phyloP scores from a whole-genome alignment of 2,797 vertebrate genomes.

The Lophotriccus pileatus region DNA sequence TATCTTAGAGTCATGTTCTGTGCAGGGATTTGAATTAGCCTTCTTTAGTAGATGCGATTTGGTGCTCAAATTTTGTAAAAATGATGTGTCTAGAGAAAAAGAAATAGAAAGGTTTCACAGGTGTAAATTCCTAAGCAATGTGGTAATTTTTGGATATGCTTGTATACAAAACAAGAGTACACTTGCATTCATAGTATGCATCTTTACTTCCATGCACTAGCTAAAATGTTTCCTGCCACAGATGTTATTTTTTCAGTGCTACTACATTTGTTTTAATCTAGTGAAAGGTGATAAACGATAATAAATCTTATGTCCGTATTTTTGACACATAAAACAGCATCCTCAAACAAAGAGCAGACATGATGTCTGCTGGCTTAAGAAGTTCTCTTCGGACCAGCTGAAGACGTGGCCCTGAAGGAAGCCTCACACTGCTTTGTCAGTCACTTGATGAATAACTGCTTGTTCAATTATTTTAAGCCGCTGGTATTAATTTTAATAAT shows the following conservation, averaged over 20 bases:
- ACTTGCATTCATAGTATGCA: neutral
- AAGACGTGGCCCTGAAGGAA: neutral
- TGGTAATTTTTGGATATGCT: neutral
- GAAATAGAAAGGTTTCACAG: neutral
- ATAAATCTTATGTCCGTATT: neutral
- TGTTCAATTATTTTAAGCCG: neutral
- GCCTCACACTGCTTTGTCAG: neutral
- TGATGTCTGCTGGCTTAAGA: neutral
- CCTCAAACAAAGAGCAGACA: neutral
- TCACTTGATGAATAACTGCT: neutral
- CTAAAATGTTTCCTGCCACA: neutral
- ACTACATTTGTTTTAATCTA: neutral
- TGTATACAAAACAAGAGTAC: neutral
- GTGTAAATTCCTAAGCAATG: neutral
- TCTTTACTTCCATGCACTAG: neutral
- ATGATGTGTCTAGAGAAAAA: slow-evolving; percentile 17
- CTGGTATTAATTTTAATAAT: neutral
- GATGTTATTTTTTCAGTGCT: neutral
- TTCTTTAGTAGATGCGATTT: neutral
- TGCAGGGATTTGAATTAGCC: neutral
- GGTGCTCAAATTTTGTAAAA: slow-evolving; percentile 59
- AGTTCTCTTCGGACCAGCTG: neutral
- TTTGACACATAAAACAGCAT: neutral
- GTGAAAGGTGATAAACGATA: neutral
- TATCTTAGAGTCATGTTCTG: neutral